A percentile compares a stretch with the other conserved stretches of the same genome.
Conservation (phyloP, 2,113 vertebrate species). For the Sigmodon hispidus region DNA sequence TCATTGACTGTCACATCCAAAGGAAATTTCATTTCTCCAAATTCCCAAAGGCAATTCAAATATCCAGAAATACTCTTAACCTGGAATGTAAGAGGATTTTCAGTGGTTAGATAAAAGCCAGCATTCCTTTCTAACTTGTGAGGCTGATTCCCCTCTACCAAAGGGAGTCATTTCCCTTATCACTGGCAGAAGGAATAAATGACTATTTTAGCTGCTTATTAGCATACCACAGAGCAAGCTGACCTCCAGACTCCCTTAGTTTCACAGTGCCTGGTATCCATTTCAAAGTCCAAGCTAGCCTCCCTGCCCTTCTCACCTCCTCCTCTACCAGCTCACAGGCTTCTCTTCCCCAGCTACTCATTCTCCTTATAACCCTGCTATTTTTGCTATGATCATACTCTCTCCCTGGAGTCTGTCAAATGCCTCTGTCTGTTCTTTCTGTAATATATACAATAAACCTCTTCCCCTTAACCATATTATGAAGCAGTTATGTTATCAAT, state of each 20-base stretch:
- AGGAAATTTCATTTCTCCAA: background rate
- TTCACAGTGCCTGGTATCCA: background rate
- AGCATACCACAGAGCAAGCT: background rate
- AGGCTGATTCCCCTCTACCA: background rate
- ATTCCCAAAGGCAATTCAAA: background rate
- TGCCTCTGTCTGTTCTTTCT: background rate
- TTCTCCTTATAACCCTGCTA: background rate
- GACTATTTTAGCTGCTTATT: background rate
- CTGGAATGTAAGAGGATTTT: background rate
- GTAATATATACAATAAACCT: background rate
- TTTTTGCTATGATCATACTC: background rate
- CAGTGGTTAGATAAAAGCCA: background rate
- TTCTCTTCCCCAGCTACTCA: too few species aligned
- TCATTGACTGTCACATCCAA: too few species aligned
- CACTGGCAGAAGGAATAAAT: background rate
- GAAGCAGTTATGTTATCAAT: background rate
- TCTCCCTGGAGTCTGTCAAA: background rate
- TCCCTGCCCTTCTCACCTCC: too few species aligned
- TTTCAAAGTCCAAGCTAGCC: background rate
- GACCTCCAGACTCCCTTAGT: background rate
- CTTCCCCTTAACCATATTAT: background rate
- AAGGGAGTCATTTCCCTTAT: background rate
- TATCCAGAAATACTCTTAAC: background rate
- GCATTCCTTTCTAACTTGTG: background rate
- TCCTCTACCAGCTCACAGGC: background rate